These are phyloP conservation scores for Eurosta solidaginis DNA, from an alignment of 1,140 invertebrate species.

Conservation along the genomic window DNA sequence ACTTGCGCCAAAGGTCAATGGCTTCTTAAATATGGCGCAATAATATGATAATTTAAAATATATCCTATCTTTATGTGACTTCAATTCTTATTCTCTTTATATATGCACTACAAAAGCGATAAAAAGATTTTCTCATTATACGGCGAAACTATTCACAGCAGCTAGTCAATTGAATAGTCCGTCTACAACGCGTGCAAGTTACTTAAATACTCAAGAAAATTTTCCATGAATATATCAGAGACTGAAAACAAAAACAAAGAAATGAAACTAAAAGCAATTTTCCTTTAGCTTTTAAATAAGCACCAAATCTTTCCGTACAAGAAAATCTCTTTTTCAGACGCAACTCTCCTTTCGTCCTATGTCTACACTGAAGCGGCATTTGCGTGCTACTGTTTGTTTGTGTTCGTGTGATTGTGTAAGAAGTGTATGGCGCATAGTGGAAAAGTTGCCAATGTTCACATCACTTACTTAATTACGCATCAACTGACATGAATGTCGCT, in stretches of 20 bases:
- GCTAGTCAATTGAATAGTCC: not conserved
- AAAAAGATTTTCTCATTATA: not conserved
- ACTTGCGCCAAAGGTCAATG: too few species aligned
- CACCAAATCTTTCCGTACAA: too few species aligned
- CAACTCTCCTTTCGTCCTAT: too few species aligned
- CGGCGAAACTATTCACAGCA: not conserved
- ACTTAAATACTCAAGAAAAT: not conserved
- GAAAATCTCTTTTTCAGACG: too few species aligned
- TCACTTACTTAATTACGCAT: slow-evolving; percentile 17
- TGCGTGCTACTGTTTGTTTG: not conserved
- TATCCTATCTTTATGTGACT: too few species aligned
- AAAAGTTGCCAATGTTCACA: not conserved
- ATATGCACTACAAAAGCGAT: too few species aligned
- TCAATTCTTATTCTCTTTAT: too few species aligned
- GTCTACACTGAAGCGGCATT: not conserved
- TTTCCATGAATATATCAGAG: not conserved
- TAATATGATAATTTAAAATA: too few species aligned
- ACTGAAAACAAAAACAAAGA: not conserved
- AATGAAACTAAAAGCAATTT: not conserved
- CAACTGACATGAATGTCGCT: slow-evolving; percentile 6
- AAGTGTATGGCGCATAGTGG: not conserved
- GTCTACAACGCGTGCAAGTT: slow-evolving; percentile 11
- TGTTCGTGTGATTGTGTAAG: not conserved
- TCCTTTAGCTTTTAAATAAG: slow-evolving; percentile 2
- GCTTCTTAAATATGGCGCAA: too few species aligned